These are phyloP conservation scores for Meles meles DNA, from an alignment of 2,113 vertebrate genomes.

Conservation along the genomic window DNA sequence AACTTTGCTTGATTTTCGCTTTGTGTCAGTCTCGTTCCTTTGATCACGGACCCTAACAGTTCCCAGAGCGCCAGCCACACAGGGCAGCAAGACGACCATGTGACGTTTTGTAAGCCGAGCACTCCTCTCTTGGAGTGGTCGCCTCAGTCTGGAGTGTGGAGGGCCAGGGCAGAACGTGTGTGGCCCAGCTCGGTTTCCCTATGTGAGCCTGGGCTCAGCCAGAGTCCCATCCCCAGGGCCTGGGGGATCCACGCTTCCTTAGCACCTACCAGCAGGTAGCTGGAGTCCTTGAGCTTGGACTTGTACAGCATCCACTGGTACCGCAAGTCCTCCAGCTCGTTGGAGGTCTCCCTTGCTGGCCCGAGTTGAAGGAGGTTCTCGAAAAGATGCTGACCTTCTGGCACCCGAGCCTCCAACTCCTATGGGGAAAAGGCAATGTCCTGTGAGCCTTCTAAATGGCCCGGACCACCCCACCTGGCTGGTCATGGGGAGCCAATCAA, in stretches of 20 bases:
- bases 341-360: constrained; percentile 63
- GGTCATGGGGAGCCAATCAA: rapidly evolving
- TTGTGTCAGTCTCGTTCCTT: too few relatives aligned
- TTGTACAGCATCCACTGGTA: constrained; percentile 97
- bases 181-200: not conserved
- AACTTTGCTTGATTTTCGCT: too few relatives aligned
- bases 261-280: constrained; percentile 71
- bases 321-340: constrained; percentile 88
- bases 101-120: too few relatives aligned
- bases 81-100: not conserved
- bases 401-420: constrained; percentile 83
- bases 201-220: not conserved
- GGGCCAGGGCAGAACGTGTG: rapidly evolving
- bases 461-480: not conserved
- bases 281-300: constrained; percentile 87
- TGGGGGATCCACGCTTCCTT: rapidly evolving
- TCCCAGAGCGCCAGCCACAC: not conserved
- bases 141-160: not conserved
- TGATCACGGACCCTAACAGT: too few relatives aligned
- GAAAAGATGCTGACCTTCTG: constrained; percentile 86
- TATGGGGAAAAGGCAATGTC: constrained; percentile 64
- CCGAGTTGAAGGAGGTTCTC: constrained; percentile 79
- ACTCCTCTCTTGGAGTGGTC: too few relatives aligned
- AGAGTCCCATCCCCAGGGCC: rapidly evolving
- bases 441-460: not conserved